Evolutionary conservation across 2,888 invertebrate species (phyloP).

Genomic region (Drosophila paramelanica): DNA sequence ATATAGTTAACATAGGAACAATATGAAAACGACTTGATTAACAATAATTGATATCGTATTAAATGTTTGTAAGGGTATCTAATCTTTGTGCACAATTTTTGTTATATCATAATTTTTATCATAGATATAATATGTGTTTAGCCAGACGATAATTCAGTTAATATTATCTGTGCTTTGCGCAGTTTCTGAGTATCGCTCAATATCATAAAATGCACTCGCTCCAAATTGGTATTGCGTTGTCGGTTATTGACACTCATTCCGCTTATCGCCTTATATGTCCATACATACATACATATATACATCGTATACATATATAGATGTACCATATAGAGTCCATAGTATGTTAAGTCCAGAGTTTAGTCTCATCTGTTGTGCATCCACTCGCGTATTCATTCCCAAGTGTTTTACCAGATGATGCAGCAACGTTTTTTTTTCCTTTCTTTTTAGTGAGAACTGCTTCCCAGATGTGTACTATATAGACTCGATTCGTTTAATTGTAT

Average conservation of each 20-base stretch:
- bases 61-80: too few relatives aligned
- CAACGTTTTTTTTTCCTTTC: background rate
- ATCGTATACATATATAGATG: background rate
- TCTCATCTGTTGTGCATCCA: slow-evolving; percentile 19
- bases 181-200: background rate
- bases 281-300: slow-evolving; percentile 1
- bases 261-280: slow-evolving; percentile 33
- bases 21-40: too few relatives aligned
- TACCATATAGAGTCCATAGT: slow-evolving; percentile 3
- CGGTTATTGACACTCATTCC: slow-evolving; percentile 52
- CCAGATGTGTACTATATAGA: too few relatives aligned
- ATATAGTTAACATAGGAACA: too few relatives aligned
- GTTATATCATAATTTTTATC: background rate
- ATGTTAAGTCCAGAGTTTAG: slow-evolving; percentile 36
- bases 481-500: background rate
- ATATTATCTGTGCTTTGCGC: slow-evolving; percentile 35
- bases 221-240: slow-evolving; percentile 31
- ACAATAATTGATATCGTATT: too few relatives aligned
- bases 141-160: slow-evolving; percentile 9
- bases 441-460: too few relatives aligned
- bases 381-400: slow-evolving; percentile 11
- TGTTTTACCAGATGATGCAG: slow-evolving; percentile 8
- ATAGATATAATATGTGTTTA: background rate
- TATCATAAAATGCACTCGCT: slow-evolving; percentile 21
- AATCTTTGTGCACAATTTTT: background rate